These are phyloP conservation scores for Bemisia tabaci DNA, from an alignment of 1,140 invertebrate genomes.

Conservation along the genomic window DNA sequence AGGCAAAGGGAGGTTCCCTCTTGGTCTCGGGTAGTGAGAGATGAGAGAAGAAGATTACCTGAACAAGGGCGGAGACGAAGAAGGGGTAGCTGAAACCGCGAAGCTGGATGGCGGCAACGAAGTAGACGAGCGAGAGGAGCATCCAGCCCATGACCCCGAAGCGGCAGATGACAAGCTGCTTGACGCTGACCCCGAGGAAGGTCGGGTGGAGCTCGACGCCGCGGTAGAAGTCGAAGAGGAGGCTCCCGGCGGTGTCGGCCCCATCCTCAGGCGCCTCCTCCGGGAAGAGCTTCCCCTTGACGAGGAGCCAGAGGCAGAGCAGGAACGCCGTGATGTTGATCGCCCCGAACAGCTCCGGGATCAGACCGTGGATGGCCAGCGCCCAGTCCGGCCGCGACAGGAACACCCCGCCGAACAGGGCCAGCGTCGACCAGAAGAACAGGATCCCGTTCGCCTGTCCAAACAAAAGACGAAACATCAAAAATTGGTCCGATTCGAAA, in stretches of 20 bases:
- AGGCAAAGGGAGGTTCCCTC: no score
- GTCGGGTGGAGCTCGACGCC: slow-evolving; percentile 43
- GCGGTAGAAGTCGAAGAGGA: slow-evolving; percentile 41
- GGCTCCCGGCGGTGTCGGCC: slow-evolving; percentile 20
- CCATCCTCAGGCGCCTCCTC: slow-evolving; percentile 15
- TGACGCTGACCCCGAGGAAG: slow-evolving; percentile 35
- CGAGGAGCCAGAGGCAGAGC: slow-evolving; percentile 34
- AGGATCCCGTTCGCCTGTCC: background rate
- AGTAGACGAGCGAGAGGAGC: slow-evolving; percentile 33
- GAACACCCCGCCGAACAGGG: background rate
- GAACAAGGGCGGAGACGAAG: slow-evolving; percentile 27
- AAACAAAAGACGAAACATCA: no score
- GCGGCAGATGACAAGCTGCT: slow-evolving; percentile 35
- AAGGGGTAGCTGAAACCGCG: slow-evolving; percentile 34
- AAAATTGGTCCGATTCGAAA: no score
- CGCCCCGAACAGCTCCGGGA: slow-evolving; percentile 35
- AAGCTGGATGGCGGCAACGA: slow-evolving; percentile 26
- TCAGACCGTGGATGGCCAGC: slow-evolving; percentile 32
- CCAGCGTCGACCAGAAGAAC: background rate
- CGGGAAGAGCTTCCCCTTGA: slow-evolving; percentile 31
- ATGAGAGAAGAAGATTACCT: slow-evolving; percentile 15
- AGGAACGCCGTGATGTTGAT: slow-evolving; percentile 37
- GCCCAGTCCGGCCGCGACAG: slow-evolving; percentile 22
- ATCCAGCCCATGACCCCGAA: slow-evolving; percentile 46
- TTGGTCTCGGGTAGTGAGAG: no score